Base-by-base conservation (phyloP, 2,888 invertebrate species). In the Dasypogon diadema region DNA sequence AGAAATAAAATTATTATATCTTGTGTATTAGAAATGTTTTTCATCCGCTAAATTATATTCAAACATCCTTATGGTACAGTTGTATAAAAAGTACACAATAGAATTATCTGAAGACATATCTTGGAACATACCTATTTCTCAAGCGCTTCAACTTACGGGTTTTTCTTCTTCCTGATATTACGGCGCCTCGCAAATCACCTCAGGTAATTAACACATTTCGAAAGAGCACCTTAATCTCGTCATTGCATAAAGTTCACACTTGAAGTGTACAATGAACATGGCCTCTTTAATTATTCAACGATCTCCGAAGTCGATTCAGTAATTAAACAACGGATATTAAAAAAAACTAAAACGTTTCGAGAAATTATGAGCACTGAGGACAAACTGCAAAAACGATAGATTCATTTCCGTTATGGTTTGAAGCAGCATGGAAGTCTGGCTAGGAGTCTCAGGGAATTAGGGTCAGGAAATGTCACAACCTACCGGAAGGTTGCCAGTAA, bases 391-490 rank as follows among this genome's bases (percentile, higher is more conserved):
- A 63, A 63, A 63, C 63, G 3, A 37, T 12, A 37, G 22, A 63
- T 42, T 63, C 63, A 63, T 63, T 63, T 63, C 63, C 63, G 63
- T 21, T 42, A 18, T 21, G 63, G 6, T 42, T 16, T 8, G n/a
- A n/a, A 4, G 22, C 4, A 48, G 48, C 8, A 12, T 48, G 48
- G n/a, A 4, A 2, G 12, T n/a, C 48, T 48, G 16, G 34, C 10
- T 30, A 10, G 34, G 34, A 10, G 10, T 30, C 34, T 30, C 18
- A 26, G 56, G 21, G 22, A 42, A 24, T 22, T 37, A 56, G 51
- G 73, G 73, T 73, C 73, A 73, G 46, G 46, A 58, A 73, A 73
- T 73, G 73, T 73, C 73, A 73, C 73, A 73, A 73, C 37, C 55
- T 68, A 73, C 73, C 73, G 73, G 73, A 73, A 73, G 73, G 73